Evolutionary conservation across 2,797 vertebrate genomes (phyloP).

Genomic region (Alfaro cultratus): DNA sequence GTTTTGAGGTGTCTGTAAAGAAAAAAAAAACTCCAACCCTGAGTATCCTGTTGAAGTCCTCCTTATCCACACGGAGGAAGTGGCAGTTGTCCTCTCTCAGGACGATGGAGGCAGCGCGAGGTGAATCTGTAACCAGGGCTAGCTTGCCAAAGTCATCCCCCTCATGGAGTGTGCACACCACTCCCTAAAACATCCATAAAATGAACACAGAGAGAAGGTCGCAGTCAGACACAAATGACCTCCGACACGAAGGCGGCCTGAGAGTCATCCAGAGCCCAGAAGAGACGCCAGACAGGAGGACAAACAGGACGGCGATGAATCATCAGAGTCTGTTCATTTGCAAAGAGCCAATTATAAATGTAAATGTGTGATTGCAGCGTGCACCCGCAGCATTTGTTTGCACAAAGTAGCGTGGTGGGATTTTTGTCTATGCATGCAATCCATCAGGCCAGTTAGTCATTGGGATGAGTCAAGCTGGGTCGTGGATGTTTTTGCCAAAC

Average conservation of each 20-base stretch:
- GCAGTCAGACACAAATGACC: slow-evolving; percentile 15
- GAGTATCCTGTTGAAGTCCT: slow-evolving; percentile 97
- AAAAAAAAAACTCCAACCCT: slow-evolving; percentile 79
- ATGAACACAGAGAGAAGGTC: slow-evolving; percentile 7
- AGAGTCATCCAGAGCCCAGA: slow-evolving; percentile 21
- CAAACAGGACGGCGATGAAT: slow-evolving; percentile 29
- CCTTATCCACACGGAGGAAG: slow-evolving; percentile 97
- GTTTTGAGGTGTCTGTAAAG: background rate
- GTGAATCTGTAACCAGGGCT: slow-evolving; percentile 95
- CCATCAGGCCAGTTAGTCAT: slow-evolving; percentile 59
- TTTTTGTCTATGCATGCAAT: slow-evolving; percentile 33
- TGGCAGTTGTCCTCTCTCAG: slow-evolving; percentile 96
- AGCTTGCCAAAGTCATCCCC: slow-evolving; percentile 98
- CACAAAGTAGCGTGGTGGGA: slow-evolving; percentile 31
- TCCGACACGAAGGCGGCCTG: slow-evolving; percentile 23
- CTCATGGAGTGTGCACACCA: slow-evolving; percentile 95
- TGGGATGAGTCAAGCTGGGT: slow-evolving; percentile 63
- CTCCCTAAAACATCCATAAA: slow-evolving; percentile 81
- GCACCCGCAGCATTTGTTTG: slow-evolving; percentile 16
- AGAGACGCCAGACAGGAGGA: slow-evolving; percentile 14
- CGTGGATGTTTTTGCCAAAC: slow-evolving; percentile 49
- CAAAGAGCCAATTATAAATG: slow-evolving; percentile 7
- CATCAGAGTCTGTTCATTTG: slow-evolving; percentile 7
- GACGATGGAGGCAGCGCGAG: slow-evolving; percentile 94
- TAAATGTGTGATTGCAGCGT: slow-evolving; percentile 8